Percentiles rank a stretch among this genome's conserved stretches.
phyloP scores from a whole-genome alignment of 2,888 invertebrate species.

The Synergus japonicus region DNA sequence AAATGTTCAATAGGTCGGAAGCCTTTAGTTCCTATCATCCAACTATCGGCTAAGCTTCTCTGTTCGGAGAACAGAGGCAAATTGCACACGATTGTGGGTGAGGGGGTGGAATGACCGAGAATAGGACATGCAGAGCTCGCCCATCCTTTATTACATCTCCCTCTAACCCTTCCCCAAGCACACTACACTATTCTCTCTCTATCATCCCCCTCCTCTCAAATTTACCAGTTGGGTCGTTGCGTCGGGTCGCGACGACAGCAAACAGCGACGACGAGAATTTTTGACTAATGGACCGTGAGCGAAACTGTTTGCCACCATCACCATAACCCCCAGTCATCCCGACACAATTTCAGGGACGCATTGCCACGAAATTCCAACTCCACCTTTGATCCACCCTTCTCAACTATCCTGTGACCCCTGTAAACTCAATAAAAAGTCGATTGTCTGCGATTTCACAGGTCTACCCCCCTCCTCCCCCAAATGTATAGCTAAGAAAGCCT shows the following conservation, averaged over 20 bases:
- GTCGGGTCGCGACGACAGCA: constrained; percentile 54
- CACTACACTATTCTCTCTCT: constrained; percentile 37
- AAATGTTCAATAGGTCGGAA: constrained; percentile 59
- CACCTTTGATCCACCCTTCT: constrained; percentile 54
- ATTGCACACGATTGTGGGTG: constrained; percentile 56
- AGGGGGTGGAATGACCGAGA: constrained; percentile 54
- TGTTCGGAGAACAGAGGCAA: constrained; percentile 58
- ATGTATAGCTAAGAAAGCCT: not conserved
- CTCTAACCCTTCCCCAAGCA: constrained; percentile 25
- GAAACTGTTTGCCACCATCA: constrained; percentile 70
- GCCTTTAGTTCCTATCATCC: constrained; percentile 51
- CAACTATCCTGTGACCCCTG: constrained; percentile 44
- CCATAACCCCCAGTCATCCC: constrained; percentile 62
- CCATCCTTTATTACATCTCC: constrained; percentile 45
- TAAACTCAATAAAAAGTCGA: constrained; percentile 52
- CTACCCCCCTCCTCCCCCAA: not conserved
- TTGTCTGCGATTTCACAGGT: not conserved
- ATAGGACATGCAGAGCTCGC: constrained; percentile 54
- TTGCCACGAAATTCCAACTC: constrained; percentile 48
- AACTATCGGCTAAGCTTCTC: constrained; percentile 54
- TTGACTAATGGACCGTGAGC: constrained; percentile 73
- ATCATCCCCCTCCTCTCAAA: constrained; percentile 42
- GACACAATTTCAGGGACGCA: constrained; percentile 61
- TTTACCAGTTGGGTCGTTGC: constrained; percentile 53
- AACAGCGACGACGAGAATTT: constrained; percentile 57